These are phyloP conservation scores for Atopsyche davidsoni DNA, from an alignment of 1,140 invertebrate genomes.

Conservation along the genomic window DNA sequence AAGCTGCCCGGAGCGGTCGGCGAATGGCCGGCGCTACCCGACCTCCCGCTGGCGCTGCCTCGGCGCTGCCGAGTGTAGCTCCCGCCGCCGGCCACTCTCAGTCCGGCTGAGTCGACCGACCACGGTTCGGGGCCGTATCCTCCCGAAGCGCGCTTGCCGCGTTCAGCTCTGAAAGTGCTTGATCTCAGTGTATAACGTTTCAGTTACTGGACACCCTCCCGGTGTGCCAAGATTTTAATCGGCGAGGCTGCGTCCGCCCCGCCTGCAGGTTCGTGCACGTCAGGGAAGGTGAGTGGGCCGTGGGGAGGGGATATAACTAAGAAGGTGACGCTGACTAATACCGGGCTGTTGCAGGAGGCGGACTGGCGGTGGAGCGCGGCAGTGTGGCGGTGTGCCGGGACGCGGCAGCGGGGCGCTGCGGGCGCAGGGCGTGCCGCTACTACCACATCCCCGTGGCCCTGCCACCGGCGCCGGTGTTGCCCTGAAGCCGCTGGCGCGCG, in stretches of 20 bases:
- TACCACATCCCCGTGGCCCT: slow-evolving; percentile 84
- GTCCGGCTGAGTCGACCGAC: too few species aligned
- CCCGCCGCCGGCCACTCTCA: not conserved
- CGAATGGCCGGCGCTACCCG: too few species aligned
- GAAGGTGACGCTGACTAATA: slow-evolving; percentile 17
- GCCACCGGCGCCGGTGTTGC: slow-evolving; percentile 59
- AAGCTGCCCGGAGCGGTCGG: too few species aligned
- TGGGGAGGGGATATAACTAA: not conserved
- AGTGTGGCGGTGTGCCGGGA: slow-evolving; percentile 91
- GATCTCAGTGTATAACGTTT: slow-evolving; percentile 44
- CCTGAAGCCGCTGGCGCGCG: slow-evolving; percentile 51
- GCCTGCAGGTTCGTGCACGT: slow-evolving; percentile 95
- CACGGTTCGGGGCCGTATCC: too few species aligned
- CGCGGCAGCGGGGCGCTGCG: slow-evolving; percentile 84
- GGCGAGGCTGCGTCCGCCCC: slow-evolving; percentile 87
- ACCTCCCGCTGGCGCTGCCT: too few species aligned
- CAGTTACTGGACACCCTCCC: slow-evolving; percentile 99
- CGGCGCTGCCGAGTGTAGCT: too few species aligned
- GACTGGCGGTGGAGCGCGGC: slow-evolving; percentile 87
- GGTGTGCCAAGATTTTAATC: slow-evolving; percentile 99
- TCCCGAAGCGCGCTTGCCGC: slow-evolving; percentile 7
- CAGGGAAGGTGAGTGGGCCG: slow-evolving; percentile 72
- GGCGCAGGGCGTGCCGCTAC: slow-evolving; percentile 87
- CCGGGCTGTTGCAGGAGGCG: slow-evolving; percentile 76
- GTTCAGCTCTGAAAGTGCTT: slow-evolving; percentile 20